These are phyloP conservation scores for Tamandua tetradactyla DNA, from an alignment of 2,797 vertebrate species.

Conservation along the genomic window DNA sequence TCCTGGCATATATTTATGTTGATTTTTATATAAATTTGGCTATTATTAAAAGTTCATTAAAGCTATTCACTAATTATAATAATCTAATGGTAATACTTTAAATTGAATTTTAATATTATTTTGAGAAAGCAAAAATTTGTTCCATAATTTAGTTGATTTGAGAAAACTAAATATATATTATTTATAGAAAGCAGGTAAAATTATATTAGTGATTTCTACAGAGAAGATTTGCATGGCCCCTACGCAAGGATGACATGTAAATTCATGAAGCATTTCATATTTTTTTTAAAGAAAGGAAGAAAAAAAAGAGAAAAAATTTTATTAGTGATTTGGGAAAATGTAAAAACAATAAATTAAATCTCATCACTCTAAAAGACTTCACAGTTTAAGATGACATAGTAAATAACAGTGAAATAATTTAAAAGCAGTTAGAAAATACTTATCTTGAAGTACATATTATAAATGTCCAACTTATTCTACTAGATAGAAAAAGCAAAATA, in stretches of 20 bases:
- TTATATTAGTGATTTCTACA: background rate
- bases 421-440: constrained; percentile 6
- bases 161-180: background rate
- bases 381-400: background rate
- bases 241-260: too few species aligned
- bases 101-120: background rate
- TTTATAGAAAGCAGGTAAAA: constrained; percentile 10
- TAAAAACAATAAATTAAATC: background rate
- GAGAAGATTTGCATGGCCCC: too few species aligned
- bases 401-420: background rate
- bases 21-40: too few species aligned
- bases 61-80: too few species aligned
- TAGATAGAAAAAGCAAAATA: background rate
- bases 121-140: constrained; percentile 9
- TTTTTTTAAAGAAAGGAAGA: too few species aligned
- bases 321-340: constrained; percentile 19
- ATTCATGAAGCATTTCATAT: too few species aligned
- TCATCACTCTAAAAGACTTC: background rate
- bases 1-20: too few species aligned
- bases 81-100: background rate
- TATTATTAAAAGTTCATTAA: too few species aligned
- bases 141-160: background rate
- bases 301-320: too few species aligned
- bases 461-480: constrained; percentile 12
- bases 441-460: constrained; percentile 1